Conservation (phyloP, 1,140 invertebrate species). For the Zaprionus nigranus region DNA sequence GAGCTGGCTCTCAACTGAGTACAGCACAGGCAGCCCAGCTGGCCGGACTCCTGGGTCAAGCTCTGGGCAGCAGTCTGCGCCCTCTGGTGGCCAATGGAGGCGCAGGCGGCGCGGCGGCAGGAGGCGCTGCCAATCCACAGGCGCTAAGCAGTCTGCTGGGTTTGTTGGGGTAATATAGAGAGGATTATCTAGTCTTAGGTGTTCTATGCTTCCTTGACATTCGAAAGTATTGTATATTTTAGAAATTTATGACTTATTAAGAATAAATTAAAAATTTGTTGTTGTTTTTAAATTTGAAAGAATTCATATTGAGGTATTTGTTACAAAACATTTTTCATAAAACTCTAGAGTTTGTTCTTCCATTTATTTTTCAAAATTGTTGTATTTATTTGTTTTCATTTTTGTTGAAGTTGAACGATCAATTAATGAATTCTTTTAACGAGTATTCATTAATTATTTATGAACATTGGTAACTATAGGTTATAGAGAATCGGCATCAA, state of each 20-base stretch:
- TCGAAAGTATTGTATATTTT: background rate
- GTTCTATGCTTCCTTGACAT: background rate
- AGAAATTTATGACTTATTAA: background rate
- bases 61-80: slow-evolving; percentile 66
- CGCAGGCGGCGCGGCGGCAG: slow-evolving; percentile 11
- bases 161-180: slow-evolving; percentile 42
- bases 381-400: background rate
- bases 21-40: slow-evolving; percentile 63
- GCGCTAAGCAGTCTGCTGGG: slow-evolving; percentile 53
- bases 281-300: background rate
- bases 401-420: background rate
- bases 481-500: background rate
- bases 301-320: background rate
- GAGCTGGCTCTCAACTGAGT: slow-evolving; percentile 39
- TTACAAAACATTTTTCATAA: background rate
- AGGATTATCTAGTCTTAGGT: background rate
- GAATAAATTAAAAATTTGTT: background rate
- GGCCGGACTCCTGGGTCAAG: slow-evolving; percentile 63
- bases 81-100: slow-evolving; percentile 64
- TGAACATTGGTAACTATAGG: background rate
- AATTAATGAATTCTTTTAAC: background rate
- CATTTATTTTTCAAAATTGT: too few species aligned
- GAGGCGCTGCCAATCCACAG: slow-evolving; percentile 48
- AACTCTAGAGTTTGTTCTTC: background rate
- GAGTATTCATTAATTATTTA: background rate